Evolutionary conservation across 2,888 invertebrate species (phyloP), one percentile per base, ranked within the genome.

Genomic region (Heliconius charithonia): DNA sequence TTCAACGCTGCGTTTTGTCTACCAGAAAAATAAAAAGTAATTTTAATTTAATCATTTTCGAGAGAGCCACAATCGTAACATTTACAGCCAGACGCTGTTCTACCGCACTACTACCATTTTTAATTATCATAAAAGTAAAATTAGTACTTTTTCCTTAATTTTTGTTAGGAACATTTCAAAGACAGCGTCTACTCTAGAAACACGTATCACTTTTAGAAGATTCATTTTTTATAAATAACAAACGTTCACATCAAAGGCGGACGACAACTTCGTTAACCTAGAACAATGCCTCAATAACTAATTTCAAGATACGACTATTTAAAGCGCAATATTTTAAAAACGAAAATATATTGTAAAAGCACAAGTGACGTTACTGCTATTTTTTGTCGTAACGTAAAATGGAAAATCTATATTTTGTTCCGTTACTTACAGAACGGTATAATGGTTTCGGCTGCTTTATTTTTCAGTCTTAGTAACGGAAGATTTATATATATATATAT

Each of bases 221-320:
- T 29, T 74, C 25, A 63, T 45, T 69, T 74, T 77, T 78, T 67
- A 65, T 29, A 69, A 66, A 77, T 65, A 77, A 72, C 77, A 66
- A 73, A 77, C 66, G 66, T 45, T 32, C 76, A 79, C 79, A 75
- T 81, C 81, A 81, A 81, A 81, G 79, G 32, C 66, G 56, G 16
- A 25, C 69, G 75, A 16, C 69, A 41, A 41, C 70, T 77, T 79
- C 72, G 67, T 79, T 81, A 79, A 75, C 77, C 81, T 77, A 77
- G 45, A 77, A 81, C 81, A 79, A 81, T 77, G 79, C 73, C 63
- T 76, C 69, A 79, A 79, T 79, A 76, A 77, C 69, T 73, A 77
- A 69, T 73, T 76, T 41, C 41, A 73, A 67, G 62, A 76, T 65
- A 27, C 62, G 62, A 41, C 29, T 65, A 45, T 62, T 62, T 74